A percentile compares a stretch with the other conserved stretches of the same genome.
phyloP scores from a whole-genome alignment of 2,113 vertebrate genomes.

The human region GRCh38 chr6:156968501-156969000 shows the following conservation, averaged over 20 bases:
- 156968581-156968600: background rate
- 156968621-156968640: no score
- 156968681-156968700: background rate
- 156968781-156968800: background rate
- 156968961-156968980: accelerated
- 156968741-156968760: background rate
- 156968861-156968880: background rate
- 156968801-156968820: background rate
- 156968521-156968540: background rate
- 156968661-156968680: background rate
- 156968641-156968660: background rate
- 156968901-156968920: background rate
- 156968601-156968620: background rate
- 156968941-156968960: background rate
- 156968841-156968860: background rate
- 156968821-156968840: background rate
- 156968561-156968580: background rate
- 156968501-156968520: background rate
- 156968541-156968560: accelerated
- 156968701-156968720: background rate
- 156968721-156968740: background rate
- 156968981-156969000: accelerated
- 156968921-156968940: no score
- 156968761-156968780: background rate
- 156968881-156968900: background rate